Evolutionary conservation across 2,113 vertebrate species (phyloP).

Genomic region (Microtus montanus): DNA sequence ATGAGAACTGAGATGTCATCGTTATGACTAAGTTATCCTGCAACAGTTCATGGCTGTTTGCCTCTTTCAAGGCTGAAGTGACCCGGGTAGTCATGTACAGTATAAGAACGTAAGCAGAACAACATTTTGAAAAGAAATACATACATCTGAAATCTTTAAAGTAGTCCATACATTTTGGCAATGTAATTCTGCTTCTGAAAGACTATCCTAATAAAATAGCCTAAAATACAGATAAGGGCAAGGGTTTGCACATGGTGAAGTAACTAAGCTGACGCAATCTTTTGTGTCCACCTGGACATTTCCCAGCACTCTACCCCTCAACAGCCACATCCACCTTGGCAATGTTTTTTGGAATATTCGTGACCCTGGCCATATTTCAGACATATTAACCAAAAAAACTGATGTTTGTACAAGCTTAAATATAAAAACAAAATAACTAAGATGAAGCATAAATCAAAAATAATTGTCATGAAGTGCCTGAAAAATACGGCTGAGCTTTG

Average conservation of each 20-base stretch:
- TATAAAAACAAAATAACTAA: neutral
- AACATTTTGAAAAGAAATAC: constrained; percentile 19
- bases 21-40: neutral
- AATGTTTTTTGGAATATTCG: neutral
- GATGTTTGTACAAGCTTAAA: neutral
- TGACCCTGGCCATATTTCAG: neutral
- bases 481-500: neutral
- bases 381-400: neutral
- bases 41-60: neutral
- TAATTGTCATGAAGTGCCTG: neutral
- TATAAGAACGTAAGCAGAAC: neutral
- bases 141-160: constrained; percentile 41
- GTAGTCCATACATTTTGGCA: neutral
- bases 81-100: neutral
- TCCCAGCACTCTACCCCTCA: neutral
- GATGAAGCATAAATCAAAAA: neutral
- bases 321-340: neutral
- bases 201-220: constrained; percentile 3
- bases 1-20: neutral
- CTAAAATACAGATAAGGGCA: constrained; percentile 25
- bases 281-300: neutral
- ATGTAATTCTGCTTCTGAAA: constrained; percentile 47
- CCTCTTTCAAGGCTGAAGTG: neutral
- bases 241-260: neutral
- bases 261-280: neutral